phyloP scores from a whole-genome alignment of 2,113 vertebrate species.

The Halcyon malimbica region DNA sequence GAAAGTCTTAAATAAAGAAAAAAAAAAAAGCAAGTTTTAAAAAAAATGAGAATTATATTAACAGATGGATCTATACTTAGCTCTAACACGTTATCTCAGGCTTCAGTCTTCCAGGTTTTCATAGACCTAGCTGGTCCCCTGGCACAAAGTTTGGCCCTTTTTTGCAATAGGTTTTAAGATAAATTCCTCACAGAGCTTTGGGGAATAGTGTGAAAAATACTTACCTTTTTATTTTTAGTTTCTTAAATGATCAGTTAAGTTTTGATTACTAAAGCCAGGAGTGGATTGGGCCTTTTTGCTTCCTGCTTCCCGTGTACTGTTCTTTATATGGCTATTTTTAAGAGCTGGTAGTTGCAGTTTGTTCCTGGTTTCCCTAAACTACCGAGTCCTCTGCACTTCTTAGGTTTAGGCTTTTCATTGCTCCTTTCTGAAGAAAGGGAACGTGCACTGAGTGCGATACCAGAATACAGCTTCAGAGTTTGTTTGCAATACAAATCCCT shows the following conservation, averaged over 20 bases:
- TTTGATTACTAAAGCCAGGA: not conserved
- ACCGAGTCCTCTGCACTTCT: not conserved
- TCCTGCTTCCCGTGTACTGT: not conserved
- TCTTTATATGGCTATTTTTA: not conserved
- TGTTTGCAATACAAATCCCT: not conserved
- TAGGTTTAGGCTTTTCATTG: not conserved
- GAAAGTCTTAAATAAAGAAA: not conserved
- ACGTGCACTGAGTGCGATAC: not conserved
- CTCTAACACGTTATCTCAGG: not conserved
- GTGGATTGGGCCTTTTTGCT: not conserved
- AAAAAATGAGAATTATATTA: not conserved
- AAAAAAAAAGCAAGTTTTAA: not conserved
- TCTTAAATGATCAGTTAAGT: not conserved
- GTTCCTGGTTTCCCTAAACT: not conserved
- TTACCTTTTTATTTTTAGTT: not conserved
- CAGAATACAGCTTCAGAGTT: not conserved
- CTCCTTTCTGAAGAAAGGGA: not conserved
- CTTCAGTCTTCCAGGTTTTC: not conserved
- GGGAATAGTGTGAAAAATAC: not conserved
- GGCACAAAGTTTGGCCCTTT: not conserved
- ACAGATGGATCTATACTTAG: not conserved
- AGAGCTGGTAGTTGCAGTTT: not conserved
- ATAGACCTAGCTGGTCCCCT: not conserved
- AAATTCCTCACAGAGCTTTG: not conserved
- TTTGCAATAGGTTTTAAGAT: not conserved